A percentile compares a stretch with the other conserved stretches of the same genome.
Evolutionary conservation across 2,888 invertebrate species (phyloP).

Genomic region (Leptinotarsa rubiginosa): DNA sequence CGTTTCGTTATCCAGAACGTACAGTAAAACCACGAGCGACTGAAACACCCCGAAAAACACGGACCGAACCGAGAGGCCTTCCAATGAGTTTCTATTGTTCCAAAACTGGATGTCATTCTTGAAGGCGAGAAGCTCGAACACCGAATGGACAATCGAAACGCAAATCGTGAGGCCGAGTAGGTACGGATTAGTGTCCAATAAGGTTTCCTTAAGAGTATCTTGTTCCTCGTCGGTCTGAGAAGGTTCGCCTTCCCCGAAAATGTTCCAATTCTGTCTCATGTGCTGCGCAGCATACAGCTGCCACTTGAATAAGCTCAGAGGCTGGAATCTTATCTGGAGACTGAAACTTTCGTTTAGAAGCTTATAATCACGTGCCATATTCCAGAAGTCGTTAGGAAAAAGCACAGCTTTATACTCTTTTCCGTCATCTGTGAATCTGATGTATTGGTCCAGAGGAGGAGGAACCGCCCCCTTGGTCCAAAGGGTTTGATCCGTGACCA

Average conservation of each 20-base stretch:
- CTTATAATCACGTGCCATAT: conserved; percentile 93
- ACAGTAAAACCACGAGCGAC: conserved; percentile 92
- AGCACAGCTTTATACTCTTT: conserved; percentile 93
- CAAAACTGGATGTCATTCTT: conserved; percentile 99
- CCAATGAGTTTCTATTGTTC: conserved; percentile 96
- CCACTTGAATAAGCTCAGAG: conserved; percentile 96
- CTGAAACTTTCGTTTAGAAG: conserved; percentile 85
- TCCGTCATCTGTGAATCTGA: conserved; percentile 88
- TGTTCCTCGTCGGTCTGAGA: conserved; percentile 90
- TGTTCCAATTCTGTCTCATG: conserved; percentile 83
- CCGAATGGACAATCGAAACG: conserved; percentile 94
- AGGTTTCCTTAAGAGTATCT: conserved; percentile 91
- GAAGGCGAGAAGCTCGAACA: conserved; percentile 98
- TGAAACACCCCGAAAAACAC: conserved; percentile 99
- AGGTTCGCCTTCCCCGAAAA: conserved; percentile 74
- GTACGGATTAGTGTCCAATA: conserved; percentile 97
- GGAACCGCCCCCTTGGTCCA: conserved; percentile 95
- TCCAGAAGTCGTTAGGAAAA: conserved; percentile 98
- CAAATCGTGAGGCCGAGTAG: conserved; percentile 90
- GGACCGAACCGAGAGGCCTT: conserved; percentile 96
- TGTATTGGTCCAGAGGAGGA: conserved; percentile 90
- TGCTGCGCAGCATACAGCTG: conserved; percentile 97
- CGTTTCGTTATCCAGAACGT: conserved; percentile 98
- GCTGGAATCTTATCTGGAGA: conserved; percentile 84
- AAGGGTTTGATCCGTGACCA: conserved; percentile 95